phyloP scores from a whole-genome alignment of 35 echinoderm and acorn worm species.

The Ptychodera flava region DNA sequence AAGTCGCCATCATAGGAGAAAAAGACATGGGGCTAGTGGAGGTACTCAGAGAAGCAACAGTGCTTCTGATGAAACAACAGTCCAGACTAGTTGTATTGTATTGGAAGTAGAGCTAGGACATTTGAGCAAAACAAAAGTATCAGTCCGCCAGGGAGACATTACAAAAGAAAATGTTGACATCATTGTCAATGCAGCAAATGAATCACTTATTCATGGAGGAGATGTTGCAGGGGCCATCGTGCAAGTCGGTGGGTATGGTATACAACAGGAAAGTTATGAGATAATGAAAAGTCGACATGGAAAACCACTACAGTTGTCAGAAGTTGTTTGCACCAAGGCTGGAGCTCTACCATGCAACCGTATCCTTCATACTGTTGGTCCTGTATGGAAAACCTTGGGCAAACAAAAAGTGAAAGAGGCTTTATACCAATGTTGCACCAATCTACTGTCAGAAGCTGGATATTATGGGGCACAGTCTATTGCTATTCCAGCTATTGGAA shows the following conservation, averaged over 20 bases:
- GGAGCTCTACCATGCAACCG: neutral
- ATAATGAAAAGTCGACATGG: neutral
- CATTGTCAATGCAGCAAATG: conserved; percentile 32
- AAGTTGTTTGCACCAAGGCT: neutral
- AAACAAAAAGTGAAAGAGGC: neutral
- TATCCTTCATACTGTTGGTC: conserved; percentile 11
- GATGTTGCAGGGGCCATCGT: conserved; percentile 20
- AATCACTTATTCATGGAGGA: conserved; percentile 5
- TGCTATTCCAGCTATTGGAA: neutral
- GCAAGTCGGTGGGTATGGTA: neutral
- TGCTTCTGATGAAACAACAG: no score
- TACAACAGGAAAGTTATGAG: neutral
- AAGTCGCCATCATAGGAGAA: no score
- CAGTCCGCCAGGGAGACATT: conserved; percentile 11
- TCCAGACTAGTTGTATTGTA: no score
- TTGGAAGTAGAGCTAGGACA: no score
- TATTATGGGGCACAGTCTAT: neutral
- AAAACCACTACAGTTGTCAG: neutral
- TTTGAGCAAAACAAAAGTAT: no score
- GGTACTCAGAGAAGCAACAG: no score
- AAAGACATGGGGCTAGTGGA: no score
- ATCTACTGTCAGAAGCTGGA: neutral
- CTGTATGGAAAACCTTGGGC: neutral
- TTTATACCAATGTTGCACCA: neutral
- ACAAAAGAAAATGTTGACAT: conserved; percentile 24